Conservation (phyloP, 1,140 invertebrate species). For the Drosophila mayri region DNA sequence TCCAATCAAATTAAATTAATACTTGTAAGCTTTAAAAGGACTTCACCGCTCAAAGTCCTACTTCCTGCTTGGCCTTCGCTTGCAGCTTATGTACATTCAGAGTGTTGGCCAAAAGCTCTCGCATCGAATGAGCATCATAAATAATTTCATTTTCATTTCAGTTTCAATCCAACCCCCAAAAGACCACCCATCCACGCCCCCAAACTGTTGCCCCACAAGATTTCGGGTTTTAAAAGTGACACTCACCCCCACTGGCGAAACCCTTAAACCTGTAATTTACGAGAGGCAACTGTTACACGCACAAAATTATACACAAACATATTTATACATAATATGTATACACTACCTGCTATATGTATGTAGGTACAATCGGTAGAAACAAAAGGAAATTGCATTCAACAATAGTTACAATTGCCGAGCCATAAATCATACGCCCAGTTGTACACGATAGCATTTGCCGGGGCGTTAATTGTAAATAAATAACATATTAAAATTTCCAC, state of each 20-base stretch:
- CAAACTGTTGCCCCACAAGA: constrained; percentile 22
- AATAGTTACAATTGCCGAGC: constrained; percentile 61
- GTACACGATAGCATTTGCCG: constrained; percentile 64
- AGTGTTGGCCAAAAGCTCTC: constrained; percentile 61
- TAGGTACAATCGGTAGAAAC: constrained; percentile 13
- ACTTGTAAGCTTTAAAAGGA: not conserved
- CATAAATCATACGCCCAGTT: constrained; percentile 80
- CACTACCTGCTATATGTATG: not conserved
- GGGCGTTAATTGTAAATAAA: constrained; percentile 82
- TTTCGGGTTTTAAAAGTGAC: constrained; percentile 52
- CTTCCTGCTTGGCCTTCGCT: not conserved
- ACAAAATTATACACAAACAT: constrained; percentile 9
- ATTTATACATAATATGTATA: not conserved
- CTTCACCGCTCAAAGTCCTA: not conserved
- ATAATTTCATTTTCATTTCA: constrained; percentile 75
- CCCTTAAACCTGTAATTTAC: constrained; percentile 52
- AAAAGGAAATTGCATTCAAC: constrained; percentile 60
- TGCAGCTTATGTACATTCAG: not conserved
- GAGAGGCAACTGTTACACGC: constrained; percentile 70
- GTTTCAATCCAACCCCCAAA: constrained; percentile 44
- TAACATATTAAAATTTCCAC: constrained; percentile 83
- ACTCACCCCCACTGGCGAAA: constrained; percentile 3
- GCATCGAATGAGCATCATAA: constrained; percentile 75
- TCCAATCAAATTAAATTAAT: not conserved
- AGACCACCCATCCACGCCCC: constrained; percentile 26